Percentiles rank a stretch among this genome's conserved stretches.
These are phyloP conservation scores for Tenrec ecaudatus DNA, from an alignment of 2,113 vertebrate species.

Conservation along the genomic window DNA sequence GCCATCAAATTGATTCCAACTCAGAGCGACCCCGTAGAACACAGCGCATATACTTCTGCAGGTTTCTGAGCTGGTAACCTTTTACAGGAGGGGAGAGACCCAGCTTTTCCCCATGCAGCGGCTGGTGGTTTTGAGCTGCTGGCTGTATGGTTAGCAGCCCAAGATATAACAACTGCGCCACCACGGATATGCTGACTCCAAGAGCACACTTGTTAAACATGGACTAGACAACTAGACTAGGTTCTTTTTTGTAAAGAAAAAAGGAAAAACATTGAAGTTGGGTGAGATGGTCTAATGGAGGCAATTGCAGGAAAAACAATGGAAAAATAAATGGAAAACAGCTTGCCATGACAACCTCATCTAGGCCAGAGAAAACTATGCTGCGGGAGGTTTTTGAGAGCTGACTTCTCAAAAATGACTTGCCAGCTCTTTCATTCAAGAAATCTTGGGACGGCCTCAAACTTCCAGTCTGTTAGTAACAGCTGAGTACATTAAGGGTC, in stretches of 20 bases:
- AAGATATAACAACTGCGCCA: no score
- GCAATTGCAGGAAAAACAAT: not conserved
- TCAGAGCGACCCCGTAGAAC: no score
- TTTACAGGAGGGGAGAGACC: no score
- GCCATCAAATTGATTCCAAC: no score
- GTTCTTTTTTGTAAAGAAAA: no score
- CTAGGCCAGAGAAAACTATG: not conserved
- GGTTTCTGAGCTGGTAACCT: no score
- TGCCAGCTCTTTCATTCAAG: not conserved
- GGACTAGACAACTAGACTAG: not conserved
- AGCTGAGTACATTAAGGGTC: not conserved
- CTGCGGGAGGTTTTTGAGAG: not conserved
- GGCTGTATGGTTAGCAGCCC: no score
- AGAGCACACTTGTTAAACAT: slow-evolving; percentile 4
- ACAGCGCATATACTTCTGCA: no score
- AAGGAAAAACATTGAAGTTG: no score
- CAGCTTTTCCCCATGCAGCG: no score
- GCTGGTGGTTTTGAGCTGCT: no score
- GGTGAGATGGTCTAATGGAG: not conserved
- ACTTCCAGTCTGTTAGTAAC: not conserved
- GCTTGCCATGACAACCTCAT: not conserved
- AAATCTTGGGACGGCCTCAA: not conserved
- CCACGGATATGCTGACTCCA: no score
- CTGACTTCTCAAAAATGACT: not conserved
- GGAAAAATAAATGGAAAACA: not conserved